A percentile compares a stretch with the other conserved stretches of the same genome.
These are phyloP conservation scores for Stegophylla sp. DNA, from an alignment of 2,888 invertebrate genomes.

Conservation along the genomic window DNA sequence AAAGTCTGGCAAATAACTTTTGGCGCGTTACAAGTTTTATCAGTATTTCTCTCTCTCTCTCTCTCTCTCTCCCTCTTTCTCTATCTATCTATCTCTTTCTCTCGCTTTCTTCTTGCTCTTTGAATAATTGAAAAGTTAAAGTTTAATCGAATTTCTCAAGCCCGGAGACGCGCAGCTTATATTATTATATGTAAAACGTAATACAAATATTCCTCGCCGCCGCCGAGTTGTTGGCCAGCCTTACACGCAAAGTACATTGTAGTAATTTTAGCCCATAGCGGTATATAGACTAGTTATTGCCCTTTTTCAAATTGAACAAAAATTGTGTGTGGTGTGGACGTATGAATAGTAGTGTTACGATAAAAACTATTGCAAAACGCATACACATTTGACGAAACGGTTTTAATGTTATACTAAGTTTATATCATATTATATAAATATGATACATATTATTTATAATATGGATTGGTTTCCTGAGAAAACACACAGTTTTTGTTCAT, in stretches of 20 bases:
- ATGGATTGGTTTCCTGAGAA: too few species aligned
- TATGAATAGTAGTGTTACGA: too few species aligned
- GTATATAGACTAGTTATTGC: slow-evolving; percentile 13
- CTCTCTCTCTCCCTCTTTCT: too few species aligned
- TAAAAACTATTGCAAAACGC: too few species aligned
- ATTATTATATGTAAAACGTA: slow-evolving; percentile 13
- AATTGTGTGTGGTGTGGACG: background rate
- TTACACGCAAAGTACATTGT: slow-evolving; percentile 33
- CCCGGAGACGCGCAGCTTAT: slow-evolving; percentile 18
- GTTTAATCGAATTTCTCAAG: slow-evolving; percentile 44
- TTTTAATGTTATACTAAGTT: too few species aligned
- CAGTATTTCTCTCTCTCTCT: slow-evolving; percentile 41
- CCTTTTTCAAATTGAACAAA: slow-evolving; percentile 3
- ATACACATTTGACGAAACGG: too few species aligned
- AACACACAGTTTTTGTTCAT: background rate
- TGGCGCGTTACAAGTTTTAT: slow-evolving; percentile 28
- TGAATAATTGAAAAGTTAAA: slow-evolving; percentile 54
- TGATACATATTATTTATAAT: too few species aligned
- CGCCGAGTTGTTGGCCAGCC: slow-evolving; percentile 48
- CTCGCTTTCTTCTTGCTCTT: too few species aligned
- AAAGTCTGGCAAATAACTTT: slow-evolving; percentile 57
- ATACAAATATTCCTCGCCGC: slow-evolving; percentile 10
- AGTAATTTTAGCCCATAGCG: slow-evolving; percentile 37
- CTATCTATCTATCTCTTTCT: too few species aligned
- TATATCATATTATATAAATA: too few species aligned